Base-by-base conservation (phyloP, 2,888 invertebrate genomes). In the Cryptus viduatorius region DNA sequence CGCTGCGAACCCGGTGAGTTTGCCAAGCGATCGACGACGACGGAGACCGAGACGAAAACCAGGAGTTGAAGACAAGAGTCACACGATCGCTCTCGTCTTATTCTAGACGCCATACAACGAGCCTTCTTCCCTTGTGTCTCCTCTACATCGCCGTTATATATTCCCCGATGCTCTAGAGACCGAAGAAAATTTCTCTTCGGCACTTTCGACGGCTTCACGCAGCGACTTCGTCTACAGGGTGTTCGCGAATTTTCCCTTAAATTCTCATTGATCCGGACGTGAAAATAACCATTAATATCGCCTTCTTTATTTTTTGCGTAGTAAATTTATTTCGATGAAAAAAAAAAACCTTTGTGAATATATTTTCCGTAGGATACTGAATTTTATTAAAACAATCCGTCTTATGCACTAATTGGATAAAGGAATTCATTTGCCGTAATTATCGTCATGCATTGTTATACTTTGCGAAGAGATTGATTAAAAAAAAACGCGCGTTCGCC, bases 21-120 rank as follows among this genome's bases (percentile, higher is more conserved):
- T 79, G 84, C 84, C 84, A 82, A 84, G 61, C 79, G 71, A 84
- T 82, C 79, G 82, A 82, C 82, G 82, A 82, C 73, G 73, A 61
- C 31, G 61, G 56, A 72, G 68, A 80, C 48, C 31, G 24, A 53
- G 44, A 72, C 61, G 72, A 73, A 37, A 53, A 65, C 16, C 19
- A n/a, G 19, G 50, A 61, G 19, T 37, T 24, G 24, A 37, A 71
- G n/a, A 76, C 76, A 29, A 53, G 65, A 29, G 37, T 37, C 37
- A 44, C 53, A 53, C 68, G n/a, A 59, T 71, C 59, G 24, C 50
- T 42, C 67, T 71, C 67, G 76, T 83, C 72, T 83, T 82, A 82
- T 84, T 84, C 79, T 79, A 48, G 78, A 84, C 78, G 59, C 77
- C 44, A 79, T 71, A 71, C 69, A 37, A 79, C 48, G 24, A 46